These are phyloP conservation scores for Stratiomys singularior DNA, from an alignment of 2,888 invertebrate genomes.

Conservation along the genomic window DNA sequence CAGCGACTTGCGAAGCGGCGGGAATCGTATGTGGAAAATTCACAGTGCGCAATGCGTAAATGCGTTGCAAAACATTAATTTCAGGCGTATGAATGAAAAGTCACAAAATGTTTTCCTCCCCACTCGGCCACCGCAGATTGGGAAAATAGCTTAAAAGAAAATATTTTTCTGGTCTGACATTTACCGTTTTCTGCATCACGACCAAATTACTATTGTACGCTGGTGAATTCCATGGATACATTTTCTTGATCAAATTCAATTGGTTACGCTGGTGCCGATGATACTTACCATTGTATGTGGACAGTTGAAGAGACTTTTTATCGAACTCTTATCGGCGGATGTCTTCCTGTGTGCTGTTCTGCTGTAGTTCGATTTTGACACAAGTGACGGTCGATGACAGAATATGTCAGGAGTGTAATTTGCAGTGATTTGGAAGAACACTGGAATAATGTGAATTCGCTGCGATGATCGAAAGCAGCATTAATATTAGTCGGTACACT, in stretches of 20 bases:
- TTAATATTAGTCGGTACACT: too few species aligned
- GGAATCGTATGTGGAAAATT: conserved; percentile 22
- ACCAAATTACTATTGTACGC: conserved; percentile 59
- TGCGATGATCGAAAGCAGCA: not conserved
- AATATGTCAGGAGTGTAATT: conserved; percentile 1
- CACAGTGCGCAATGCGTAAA: conserved; percentile 31
- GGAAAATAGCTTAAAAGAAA: conserved; percentile 29
- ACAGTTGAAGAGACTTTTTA: conserved; percentile 1
- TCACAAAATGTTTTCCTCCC: conserved; percentile 4
- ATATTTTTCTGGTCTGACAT: conserved; percentile 36
- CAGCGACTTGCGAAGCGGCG: conserved; percentile 22
- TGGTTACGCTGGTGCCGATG: conserved; percentile 21
- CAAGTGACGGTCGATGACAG: conserved; percentile 37
- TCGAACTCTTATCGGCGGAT: conserved; percentile 44
- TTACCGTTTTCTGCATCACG: conserved; percentile 56
- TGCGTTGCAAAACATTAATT: conserved; percentile 18
- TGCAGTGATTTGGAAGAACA: not conserved
- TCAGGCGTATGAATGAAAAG: conserved; percentile 28
- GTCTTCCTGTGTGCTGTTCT: conserved; percentile 16
- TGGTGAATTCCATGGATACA: conserved; percentile 65
- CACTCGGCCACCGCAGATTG: conserved; percentile 36
- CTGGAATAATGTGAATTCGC: not conserved
- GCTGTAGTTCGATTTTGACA: conserved; percentile 41
- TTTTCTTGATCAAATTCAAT: conserved; percentile 50
- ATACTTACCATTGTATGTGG: conserved; percentile 41